Conservation (phyloP, 2,888 invertebrate species). For the Panzeria rudis region DNA sequence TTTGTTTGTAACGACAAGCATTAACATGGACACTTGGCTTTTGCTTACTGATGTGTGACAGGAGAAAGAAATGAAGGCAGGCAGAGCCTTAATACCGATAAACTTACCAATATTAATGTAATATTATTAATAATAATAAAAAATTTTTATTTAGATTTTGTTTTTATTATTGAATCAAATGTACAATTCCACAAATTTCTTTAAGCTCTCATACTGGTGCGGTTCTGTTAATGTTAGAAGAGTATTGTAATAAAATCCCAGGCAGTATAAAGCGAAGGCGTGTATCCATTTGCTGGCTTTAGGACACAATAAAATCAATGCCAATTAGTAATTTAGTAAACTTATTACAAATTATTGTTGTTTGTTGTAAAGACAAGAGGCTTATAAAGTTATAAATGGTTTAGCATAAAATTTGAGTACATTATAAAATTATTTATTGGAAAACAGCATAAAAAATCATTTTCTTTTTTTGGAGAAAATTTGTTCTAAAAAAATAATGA, state of each 20-base stretch:
- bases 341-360: conserved; percentile 11
- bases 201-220: conserved; percentile 18
- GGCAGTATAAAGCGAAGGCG: background rate
- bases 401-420: background rate
- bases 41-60: conserved; percentile 21
- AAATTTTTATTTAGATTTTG: conserved; percentile 29
- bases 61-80: background rate
- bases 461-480: background rate
- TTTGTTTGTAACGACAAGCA: conserved; percentile 51
- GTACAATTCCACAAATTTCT: conserved; percentile 57
- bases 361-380: background rate
- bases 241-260: background rate
- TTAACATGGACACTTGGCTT: conserved; percentile 47
- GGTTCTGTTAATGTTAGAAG: background rate
- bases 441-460: background rate
- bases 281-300: background rate
- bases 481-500: background rate
- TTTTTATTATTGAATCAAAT: conserved; percentile 64
- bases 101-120: conserved; percentile 20
- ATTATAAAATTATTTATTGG: background rate
- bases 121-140: conserved; percentile 23
- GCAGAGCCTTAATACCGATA: background rate
- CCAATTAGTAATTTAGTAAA: conserved; percentile 51
- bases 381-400: conserved; percentile 9
- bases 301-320: conserved; percentile 36